Base-by-base conservation (phyloP, 2,797 vertebrate genomes). In the Xenentodon cancila region DNA sequence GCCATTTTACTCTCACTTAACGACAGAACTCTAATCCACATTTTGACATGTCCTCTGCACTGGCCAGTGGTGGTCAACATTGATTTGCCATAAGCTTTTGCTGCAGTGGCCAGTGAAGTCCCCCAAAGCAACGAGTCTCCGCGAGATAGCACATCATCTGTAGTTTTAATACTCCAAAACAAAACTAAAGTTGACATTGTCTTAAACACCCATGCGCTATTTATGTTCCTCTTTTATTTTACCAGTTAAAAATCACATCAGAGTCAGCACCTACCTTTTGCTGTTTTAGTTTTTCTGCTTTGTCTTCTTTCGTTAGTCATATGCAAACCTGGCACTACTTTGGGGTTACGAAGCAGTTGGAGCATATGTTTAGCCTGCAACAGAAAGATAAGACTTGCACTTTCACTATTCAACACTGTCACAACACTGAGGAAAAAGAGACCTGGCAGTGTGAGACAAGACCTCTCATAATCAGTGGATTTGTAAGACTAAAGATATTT, bases 401-500 rank as follows among this genome's bases (percentile, higher is more conserved):
- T n/a, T 30, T 32, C 20, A 53, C 27, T 1, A 22, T 53, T 46
- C 11, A 9, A 27, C 12, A 18, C 27, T 34, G 60, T 53, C 18
- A 45, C 27, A 21, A 49, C 49, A 44, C 4, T 51, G 12, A 63
- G 25, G 47, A 34, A 34, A 46, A 21, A 32, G 2, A 32, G 15
- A n/a, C 20, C 17, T 20, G 19, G 16, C 7, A 47, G 12, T 32
- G 18, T 13, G 46, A 50, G 53, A 57, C 34, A 45, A 44, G 44
- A 56, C 37, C 22, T 59, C 44, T 32, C 17, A 16, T 51, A 27
- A 9, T 48, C 25, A 44, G 13, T 46, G 30, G 27, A 4, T 30
- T 54, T 61, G n/a, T 49, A 49, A 56, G 25, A 9, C 9, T 42
- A 25, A 5, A 40, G 15, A 57, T 71, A 37, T 53, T 9, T 46